Evolutionary conservation across 2,113 vertebrate species (phyloP).

Genomic region (Sciurus niger): DNA sequence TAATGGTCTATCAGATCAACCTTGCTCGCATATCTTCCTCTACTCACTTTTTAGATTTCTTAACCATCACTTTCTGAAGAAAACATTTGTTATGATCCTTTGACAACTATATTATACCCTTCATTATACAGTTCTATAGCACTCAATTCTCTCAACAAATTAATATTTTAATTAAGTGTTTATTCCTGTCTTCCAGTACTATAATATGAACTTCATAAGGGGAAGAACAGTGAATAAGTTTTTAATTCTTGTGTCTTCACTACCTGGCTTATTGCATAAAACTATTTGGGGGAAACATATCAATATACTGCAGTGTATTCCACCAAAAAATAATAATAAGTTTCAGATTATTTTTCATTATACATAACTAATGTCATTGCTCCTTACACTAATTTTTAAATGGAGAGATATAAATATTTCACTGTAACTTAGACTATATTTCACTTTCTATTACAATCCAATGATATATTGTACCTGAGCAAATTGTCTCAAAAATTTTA

Average conservation of each 20-base stretch:
- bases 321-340: conserved; percentile 43
- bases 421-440: conserved; percentile 44
- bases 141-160: background rate
- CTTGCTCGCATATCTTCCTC: background rate
- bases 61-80: conserved; percentile 15
- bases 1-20: background rate
- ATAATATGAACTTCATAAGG: conserved; percentile 36
- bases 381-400: conserved; percentile 20
- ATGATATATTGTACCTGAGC: conserved; percentile 56
- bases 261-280: background rate
- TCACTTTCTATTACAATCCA: conserved; percentile 19
- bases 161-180: conserved; percentile 51
- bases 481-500: conserved; percentile 41
- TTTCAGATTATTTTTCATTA: conserved; percentile 48
- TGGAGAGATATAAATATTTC: conserved; percentile 52
- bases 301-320: background rate
- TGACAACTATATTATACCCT: conserved; percentile 39
- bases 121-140: conserved; percentile 38
- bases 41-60: conserved; percentile 49
- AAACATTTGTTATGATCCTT: background rate
- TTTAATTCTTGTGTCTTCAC: conserved; percentile 4
- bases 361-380: background rate
- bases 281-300: conserved; percentile 9
- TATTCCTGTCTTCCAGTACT: conserved; percentile 3
- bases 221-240: background rate